A percentile compares a stretch with the other conserved stretches of the same genome.
Evolutionary conservation across 2,888 invertebrate species (phyloP).

Genomic region (Baronia brevicornis): DNA sequence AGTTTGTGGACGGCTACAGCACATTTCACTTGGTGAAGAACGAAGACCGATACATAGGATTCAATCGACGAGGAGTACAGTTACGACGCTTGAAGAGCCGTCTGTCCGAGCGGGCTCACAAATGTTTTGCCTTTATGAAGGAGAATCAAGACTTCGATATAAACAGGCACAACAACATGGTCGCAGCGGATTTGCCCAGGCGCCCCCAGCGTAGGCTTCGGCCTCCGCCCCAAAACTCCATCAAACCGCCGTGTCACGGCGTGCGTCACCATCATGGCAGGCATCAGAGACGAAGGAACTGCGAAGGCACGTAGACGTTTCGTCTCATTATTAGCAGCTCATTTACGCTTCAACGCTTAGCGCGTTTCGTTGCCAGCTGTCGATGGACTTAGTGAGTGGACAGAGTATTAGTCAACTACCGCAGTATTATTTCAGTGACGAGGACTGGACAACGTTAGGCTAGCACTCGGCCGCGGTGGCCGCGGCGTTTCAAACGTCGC

Average conservation of each 20-base stretch:
- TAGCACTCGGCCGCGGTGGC: slow-evolving; percentile 57
- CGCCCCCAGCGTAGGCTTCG: slow-evolving; percentile 63
- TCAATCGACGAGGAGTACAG: slow-evolving; percentile 77
- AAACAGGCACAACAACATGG: slow-evolving; percentile 74
- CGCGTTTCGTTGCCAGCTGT: slow-evolving; percentile 72
- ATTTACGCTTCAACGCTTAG: slow-evolving; percentile 70
- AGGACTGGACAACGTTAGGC: slow-evolving; percentile 72
- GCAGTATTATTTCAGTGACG: slow-evolving; percentile 75
- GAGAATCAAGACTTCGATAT: slow-evolving; percentile 78
- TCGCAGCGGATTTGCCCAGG: slow-evolving; percentile 65
- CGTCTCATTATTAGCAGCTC: slow-evolving; percentile 49
- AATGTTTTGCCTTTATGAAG: slow-evolving; percentile 79
- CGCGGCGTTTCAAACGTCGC: slow-evolving; percentile 61
- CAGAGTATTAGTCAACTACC: slow-evolving; percentile 76
- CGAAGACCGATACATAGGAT: slow-evolving; percentile 77
- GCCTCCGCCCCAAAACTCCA: slow-evolving; percentile 52
- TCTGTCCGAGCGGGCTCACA: slow-evolving; percentile 58
- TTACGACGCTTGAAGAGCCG: slow-evolving; percentile 63
- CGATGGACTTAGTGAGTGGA: slow-evolving; percentile 70
- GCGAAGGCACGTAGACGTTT: slow-evolving; percentile 62
- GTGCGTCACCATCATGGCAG: slow-evolving; percentile 65
- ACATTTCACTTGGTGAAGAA: slow-evolving; percentile 78
- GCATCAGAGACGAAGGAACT: slow-evolving; percentile 63
- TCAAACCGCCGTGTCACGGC: slow-evolving; percentile 56
- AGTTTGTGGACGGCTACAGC: slow-evolving; percentile 78